These are phyloP conservation scores for Drosophila hamatofila DNA, from an alignment of 2,888 invertebrate genomes.

Conservation along the genomic window DNA sequence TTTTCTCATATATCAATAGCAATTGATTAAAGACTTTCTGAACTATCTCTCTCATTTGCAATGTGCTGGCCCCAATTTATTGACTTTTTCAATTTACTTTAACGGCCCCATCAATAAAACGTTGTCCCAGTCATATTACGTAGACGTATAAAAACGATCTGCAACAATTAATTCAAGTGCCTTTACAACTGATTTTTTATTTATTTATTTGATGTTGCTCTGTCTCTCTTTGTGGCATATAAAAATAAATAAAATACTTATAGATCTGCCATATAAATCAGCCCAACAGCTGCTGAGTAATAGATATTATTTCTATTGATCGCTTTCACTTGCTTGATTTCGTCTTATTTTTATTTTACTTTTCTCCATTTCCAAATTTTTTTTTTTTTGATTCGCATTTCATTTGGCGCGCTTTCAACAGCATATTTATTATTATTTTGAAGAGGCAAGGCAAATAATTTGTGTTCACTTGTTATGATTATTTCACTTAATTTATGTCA, in stretches of 20 bases:
- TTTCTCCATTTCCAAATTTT: constrained; percentile 20
- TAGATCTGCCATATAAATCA: constrained; percentile 28
- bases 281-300: constrained; percentile 45
- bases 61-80: constrained; percentile 21
- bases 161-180: constrained; percentile 35
- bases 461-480: constrained; percentile 21
- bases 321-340: constrained; percentile 70
- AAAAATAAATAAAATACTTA: constrained; percentile 26
- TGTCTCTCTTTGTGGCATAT: neutral
- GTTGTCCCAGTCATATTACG: constrained; percentile 14
- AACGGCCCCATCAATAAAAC: constrained; percentile 18
- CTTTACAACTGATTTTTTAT: constrained; percentile 30
- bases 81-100: constrained; percentile 30
- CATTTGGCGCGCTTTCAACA: constrained; percentile 30
- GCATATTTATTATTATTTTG: constrained; percentile 10
- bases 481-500: constrained; percentile 31
- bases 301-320: constrained; percentile 37
- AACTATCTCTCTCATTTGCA: constrained; percentile 8
- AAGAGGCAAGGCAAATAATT: neutral
- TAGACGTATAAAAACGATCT: constrained; percentile 11
- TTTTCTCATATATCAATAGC: neutral
- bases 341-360: neutral
- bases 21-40: constrained; percentile 11
- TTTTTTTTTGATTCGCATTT: constrained; percentile 16
- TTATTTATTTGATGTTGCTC: constrained; percentile 13